phyloP scores from a whole-genome alignment of 2,797 vertebrate species.

The Tiaroga cobitis region DNA sequence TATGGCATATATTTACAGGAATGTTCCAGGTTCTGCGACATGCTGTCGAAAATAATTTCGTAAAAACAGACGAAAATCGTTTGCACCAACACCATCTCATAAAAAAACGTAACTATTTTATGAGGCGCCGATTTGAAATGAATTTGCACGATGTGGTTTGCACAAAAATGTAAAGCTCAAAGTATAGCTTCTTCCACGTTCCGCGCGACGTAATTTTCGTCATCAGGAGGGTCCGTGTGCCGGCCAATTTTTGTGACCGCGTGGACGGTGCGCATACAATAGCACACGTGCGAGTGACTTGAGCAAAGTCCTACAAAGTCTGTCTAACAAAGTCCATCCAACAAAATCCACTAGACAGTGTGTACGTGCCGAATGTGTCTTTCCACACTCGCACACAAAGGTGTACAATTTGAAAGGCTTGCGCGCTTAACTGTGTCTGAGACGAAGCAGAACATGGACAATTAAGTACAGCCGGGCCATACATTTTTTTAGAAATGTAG shows the following conservation, averaged over 20 bases:
- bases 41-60: neutral
- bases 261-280: too few species aligned
- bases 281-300: too few species aligned
- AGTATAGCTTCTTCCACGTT: neutral
- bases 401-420: neutral
- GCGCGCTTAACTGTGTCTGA: neutral
- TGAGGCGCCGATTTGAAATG: neutral
- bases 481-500: neutral
- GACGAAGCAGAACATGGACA: too few species aligned
- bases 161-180: neutral
- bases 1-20: neutral
- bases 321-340: too few species aligned
- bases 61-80: neutral
- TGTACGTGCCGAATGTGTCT: neutral
- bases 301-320: too few species aligned
- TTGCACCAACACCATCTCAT: neutral
- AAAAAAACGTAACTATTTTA: neutral
- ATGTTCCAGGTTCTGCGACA: conserved; percentile 14
- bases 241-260: too few species aligned
- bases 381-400: neutral
- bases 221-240: neutral
- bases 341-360: neutral
- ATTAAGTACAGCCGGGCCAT: too few species aligned
- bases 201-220: neutral
- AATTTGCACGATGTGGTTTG: neutral